Evolutionary conservation across 2,113 vertebrate species (phyloP), one percentile per base, ranked within the genome.

Genomic region (Neolamprologus sp.): DNA sequence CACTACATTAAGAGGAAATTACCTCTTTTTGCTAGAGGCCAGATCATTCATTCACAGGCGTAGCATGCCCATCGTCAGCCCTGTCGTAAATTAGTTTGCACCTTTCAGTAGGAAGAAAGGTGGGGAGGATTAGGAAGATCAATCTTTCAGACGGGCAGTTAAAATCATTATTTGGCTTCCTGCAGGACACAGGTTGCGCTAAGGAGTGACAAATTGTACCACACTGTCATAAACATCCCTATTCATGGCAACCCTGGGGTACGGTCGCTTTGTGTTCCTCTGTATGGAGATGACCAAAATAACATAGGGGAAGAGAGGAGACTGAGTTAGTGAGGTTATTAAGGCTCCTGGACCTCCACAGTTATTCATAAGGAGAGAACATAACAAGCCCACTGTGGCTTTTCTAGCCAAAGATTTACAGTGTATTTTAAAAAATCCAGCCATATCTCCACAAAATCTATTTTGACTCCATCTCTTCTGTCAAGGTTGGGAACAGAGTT

Each of bases 141-240:
- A 87, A 96, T 96, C 95, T 94, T 91, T 75, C 16, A 83, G 94
- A 93, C 88, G 63, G 93, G 89, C 90, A 90, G 91, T 95, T 95
- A 93, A 95, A 95, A 94, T 94, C 94, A 95, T 94, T 95, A 95
- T 94, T 95, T 95, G 95, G 95, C 93, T 94, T 95, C 92, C 89
- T 94, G 91, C 88, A 81, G 92, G 92, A 94, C 92, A 92, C 92
- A 63, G 89, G 92, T 88, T 93, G 87, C 55, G 8, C 91, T 86
- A 83, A 87, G 83, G 80, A 92, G 92, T 92, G 93, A 95, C 94
- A 92, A 91, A 96, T 94, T 11, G 83, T 89, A 81, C 51, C 83
- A 33, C 26, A 82, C 85, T 54, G 91, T 89, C 92, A 88, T 93
- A 94, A 94, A 94, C 91, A 93, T 89, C 54, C 80, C 84, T 57